phyloP scores from a whole-genome alignment of 2,797 vertebrate genomes.

The Moxostoma hubbsi region DNA sequence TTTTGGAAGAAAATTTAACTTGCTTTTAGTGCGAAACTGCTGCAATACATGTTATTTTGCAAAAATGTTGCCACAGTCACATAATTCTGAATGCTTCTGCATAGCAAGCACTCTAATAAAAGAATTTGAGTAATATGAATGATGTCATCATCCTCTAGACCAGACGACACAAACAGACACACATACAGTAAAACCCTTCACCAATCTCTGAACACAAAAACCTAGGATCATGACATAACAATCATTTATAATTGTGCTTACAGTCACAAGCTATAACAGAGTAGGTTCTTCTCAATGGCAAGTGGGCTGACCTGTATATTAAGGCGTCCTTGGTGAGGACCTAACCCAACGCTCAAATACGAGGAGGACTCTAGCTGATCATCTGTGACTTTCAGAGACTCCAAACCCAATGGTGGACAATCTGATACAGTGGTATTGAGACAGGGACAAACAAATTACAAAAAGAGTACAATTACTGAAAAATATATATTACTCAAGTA shows the following conservation, averaged over 20 bases:
- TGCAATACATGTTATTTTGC: no score
- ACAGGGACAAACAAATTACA: slow-evolving; percentile 1
- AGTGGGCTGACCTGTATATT: slow-evolving; percentile 89
- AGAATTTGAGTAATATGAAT: background rate
- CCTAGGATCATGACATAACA: background rate
- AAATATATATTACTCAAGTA: no score
- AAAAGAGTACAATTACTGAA: no score
- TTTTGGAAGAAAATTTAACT: no score
- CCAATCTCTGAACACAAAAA: background rate
- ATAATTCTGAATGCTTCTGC: no score
- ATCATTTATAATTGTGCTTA: background rate
- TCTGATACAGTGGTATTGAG: slow-evolving; percentile 67
- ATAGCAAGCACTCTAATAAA: no score
- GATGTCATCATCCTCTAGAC: slow-evolving; percentile 86
- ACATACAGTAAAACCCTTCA: background rate
- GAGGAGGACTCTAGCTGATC: slow-evolving; percentile 88
- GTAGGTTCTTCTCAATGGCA: background rate
- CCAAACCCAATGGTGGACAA: slow-evolving; percentile 91
- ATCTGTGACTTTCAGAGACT: slow-evolving; percentile 89
- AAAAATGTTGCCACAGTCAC: no score
- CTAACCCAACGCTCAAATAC: slow-evolving; percentile 82
- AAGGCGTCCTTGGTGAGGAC: slow-evolving; percentile 90
- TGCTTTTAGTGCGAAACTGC: no score
- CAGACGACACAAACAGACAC: slow-evolving; percentile 76
- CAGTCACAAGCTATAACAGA: background rate